phyloP scores from a whole-genome alignment of 2,888 invertebrate species.

The Parapristionchus giblindavisi region DNA sequence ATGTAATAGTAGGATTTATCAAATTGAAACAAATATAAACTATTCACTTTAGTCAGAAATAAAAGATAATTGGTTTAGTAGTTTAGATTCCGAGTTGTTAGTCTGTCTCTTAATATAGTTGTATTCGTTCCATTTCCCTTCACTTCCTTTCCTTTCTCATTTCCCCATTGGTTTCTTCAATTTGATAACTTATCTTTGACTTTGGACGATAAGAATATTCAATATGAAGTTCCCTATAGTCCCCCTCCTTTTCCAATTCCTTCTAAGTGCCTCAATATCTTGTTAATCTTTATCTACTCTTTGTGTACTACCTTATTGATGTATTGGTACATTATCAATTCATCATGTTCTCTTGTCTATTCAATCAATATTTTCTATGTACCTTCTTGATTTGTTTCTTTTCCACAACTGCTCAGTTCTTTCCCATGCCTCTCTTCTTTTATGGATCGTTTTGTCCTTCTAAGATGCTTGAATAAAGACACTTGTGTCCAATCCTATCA shows the following conservation, averaged over 20 bases:
- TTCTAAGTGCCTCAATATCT: constrained; percentile 26
- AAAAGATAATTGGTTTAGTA: too few relatives aligned
- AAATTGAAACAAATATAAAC: too few relatives aligned
- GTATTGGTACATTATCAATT: constrained; percentile 18
- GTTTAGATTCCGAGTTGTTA: too few relatives aligned
- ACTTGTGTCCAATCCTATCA: too few relatives aligned
- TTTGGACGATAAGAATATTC: too few relatives aligned
- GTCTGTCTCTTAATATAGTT: too few relatives aligned
- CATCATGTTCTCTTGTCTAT: constrained; percentile 21
- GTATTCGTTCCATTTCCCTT: not conserved
- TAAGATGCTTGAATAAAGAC: constrained; percentile 17
- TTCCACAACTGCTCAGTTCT: constrained; percentile 19
- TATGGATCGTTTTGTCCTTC: constrained; percentile 7
- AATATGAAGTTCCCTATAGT: too few relatives aligned
- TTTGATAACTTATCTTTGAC: too few relatives aligned
- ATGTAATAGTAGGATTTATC: too few relatives aligned
- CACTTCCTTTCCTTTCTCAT: not conserved
- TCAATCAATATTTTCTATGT: constrained; percentile 30
- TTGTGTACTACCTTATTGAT: not conserved
- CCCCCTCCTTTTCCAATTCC: not conserved
- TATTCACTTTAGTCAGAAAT: too few relatives aligned
- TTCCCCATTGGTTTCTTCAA: too few relatives aligned
- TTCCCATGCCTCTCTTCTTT: constrained; percentile 7
- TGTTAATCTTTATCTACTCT: not conserved
- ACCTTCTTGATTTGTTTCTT: not conserved